Conservation (phyloP, 2,113 vertebrate genomes). For the Phalacrocorax brasilianus region DNA sequence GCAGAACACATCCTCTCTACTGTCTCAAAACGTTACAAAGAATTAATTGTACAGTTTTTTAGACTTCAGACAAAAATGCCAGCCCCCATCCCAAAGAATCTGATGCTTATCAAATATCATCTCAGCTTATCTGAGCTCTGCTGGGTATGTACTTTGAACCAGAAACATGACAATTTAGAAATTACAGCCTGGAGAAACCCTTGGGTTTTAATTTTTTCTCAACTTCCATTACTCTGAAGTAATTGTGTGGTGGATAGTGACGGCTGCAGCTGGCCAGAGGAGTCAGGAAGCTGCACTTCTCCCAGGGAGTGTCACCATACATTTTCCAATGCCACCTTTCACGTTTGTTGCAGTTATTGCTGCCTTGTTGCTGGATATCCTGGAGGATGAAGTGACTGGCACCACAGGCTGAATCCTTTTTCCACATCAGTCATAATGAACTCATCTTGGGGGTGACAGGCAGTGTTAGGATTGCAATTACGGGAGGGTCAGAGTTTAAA, state of each 20-base stretch:
- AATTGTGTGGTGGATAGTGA: not conserved
- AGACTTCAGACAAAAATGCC: not conserved
- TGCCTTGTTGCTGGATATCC: not conserved
- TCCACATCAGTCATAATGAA: not conserved
- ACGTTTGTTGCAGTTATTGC: not conserved
- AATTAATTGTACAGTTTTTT: not conserved
- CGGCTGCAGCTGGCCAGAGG: not conserved
- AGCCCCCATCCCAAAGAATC: not conserved
- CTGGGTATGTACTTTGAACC: not conserved
- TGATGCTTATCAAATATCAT: not conserved
- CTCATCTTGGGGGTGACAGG: not conserved
- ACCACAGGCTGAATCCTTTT: slow-evolving; percentile 33
- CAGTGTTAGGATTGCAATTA: not conserved
- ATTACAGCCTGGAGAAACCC: not conserved
- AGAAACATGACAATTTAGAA: not conserved
- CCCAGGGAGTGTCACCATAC: not conserved
- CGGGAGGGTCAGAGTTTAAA: not conserved
- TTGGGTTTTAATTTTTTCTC: not conserved
- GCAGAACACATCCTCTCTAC: not conserved
- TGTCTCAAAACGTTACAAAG: not conserved
- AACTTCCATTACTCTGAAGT: not conserved
- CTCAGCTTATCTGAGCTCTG: not conserved
- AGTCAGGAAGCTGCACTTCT: not conserved
- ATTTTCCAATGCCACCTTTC: not conserved
- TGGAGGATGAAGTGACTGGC: slow-evolving; percentile 18